A percentile compares a stretch with the other conserved stretches of the same genome.
Conservation (phyloP, 2,888 invertebrate genomes). For the Cheilosia urbana region DNA sequence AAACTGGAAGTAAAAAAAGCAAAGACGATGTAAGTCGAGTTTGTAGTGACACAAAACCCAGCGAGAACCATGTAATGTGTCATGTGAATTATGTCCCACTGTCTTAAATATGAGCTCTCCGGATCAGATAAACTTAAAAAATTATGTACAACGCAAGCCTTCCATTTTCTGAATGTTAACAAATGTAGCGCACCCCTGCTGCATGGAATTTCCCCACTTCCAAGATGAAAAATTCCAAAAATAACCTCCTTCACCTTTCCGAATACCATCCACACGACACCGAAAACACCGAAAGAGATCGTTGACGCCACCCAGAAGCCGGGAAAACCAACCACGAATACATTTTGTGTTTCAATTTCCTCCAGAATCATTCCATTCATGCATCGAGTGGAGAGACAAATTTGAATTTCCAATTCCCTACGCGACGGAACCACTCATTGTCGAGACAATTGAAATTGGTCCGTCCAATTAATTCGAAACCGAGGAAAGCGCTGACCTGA, state of each 20-base stretch:
- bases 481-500: conserved; percentile 45
- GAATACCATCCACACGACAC: conserved; percentile 53
- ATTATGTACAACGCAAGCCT: background rate
- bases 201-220: conserved; percentile 19
- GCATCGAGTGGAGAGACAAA: conserved; percentile 29
- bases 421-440: conserved; percentile 51
- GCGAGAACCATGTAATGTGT: too few species aligned
- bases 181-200: conserved; percentile 26
- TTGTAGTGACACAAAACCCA: background rate
- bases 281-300: conserved; percentile 22
- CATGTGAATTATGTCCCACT: too few species aligned
- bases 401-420: conserved; percentile 56
- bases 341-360: conserved; percentile 24
- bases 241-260: conserved; percentile 55
- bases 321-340: conserved; percentile 25
- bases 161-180: background rate
- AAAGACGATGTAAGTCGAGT: background rate
- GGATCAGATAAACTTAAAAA: background rate
- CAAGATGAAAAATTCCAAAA: conserved; percentile 45
- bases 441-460: conserved; percentile 37
- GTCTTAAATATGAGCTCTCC: background rate
- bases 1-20: conserved; percentile 78
- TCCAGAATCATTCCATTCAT: conserved; percentile 38
- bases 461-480: conserved; percentile 36
- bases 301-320: conserved; percentile 45